Evolutionary conservation across 2,888 invertebrate genomes (phyloP).

Genomic region (Sabatieria punctata): DNA sequence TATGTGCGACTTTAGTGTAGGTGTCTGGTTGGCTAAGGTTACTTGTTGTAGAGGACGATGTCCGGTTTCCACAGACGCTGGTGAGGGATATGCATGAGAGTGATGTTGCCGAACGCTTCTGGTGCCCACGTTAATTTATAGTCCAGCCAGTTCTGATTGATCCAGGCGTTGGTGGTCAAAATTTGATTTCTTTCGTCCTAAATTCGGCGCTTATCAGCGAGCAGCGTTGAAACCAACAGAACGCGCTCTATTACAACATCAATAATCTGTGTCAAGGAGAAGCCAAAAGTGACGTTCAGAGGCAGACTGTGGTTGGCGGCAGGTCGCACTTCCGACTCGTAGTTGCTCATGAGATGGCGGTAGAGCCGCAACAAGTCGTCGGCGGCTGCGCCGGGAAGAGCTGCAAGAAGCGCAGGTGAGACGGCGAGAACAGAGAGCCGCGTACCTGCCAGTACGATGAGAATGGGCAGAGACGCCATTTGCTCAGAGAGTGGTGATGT

Average conservation of each 20-base stretch:
- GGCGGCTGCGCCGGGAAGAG: no score
- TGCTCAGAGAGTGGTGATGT: no score
- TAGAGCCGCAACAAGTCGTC: conserved; percentile 46
- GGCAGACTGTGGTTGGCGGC: conserved; percentile 33
- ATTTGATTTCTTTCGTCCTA: conserved; percentile 43
- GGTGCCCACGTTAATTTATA: conserved; percentile 66
- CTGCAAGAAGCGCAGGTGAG: no score
- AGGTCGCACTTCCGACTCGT: conserved; percentile 38
- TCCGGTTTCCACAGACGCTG: conserved; percentile 62
- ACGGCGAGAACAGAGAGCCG: no score
- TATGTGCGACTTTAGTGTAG: background rate
- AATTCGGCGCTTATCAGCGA: conserved; percentile 13
- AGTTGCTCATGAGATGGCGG: conserved; percentile 42
- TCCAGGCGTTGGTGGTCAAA: conserved; percentile 41
- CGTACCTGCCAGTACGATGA: no score
- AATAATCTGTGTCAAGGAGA: conserved; percentile 43
- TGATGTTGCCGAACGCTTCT: conserved; percentile 63
- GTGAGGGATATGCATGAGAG: conserved; percentile 58
- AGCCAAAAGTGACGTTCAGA: conserved; percentile 41
- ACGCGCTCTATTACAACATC: conserved; percentile 36
- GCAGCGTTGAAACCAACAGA: background rate
- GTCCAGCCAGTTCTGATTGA: conserved; percentile 57
- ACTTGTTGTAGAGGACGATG: conserved; percentile 76
- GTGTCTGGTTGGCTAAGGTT: conserved; percentile 30
- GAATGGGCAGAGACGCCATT: no score